These are phyloP conservation scores for Poeciliopsis retropinna DNA, from an alignment of 2,113 vertebrate genomes.

Conservation along the genomic window DNA sequence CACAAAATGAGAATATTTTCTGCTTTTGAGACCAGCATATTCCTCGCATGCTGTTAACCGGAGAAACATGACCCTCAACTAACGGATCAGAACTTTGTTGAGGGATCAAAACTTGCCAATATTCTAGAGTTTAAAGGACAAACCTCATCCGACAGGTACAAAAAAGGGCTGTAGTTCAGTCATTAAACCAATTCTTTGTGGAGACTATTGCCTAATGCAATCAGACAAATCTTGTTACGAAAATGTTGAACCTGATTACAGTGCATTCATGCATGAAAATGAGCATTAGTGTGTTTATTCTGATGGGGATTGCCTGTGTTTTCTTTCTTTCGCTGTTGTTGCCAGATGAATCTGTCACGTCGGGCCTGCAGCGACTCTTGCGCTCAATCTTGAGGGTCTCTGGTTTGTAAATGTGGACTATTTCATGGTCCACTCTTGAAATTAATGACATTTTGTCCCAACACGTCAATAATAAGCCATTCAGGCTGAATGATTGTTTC, in stretches of 20 bases:
- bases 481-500: slow-evolving; percentile 24
- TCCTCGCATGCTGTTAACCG: too few species aligned
- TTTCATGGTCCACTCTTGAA: slow-evolving; percentile 13
- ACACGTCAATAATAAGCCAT: slow-evolving; percentile 35
- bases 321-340: background rate
- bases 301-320: background rate
- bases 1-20: background rate
- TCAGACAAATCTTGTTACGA: background rate
- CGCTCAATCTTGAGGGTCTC: slow-evolving; percentile 2
- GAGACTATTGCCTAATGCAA: background rate
- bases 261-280: background rate
- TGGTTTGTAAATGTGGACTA: slow-evolving; percentile 2
- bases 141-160: background rate
- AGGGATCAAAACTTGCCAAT: background rate
- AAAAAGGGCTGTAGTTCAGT: background rate
- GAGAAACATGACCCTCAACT: too few species aligned
- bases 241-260: background rate
- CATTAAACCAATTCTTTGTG: background rate
- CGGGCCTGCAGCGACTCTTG: slow-evolving; percentile 5
- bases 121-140: background rate
- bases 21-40: too few species aligned
- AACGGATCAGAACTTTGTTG: background rate
- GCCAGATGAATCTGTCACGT: background rate
- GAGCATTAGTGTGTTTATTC: background rate
- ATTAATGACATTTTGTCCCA: slow-evolving; percentile 27